phyloP scores from a whole-genome alignment of 1,140 invertebrate species.

The Belonocnema kinseyi region DNA sequence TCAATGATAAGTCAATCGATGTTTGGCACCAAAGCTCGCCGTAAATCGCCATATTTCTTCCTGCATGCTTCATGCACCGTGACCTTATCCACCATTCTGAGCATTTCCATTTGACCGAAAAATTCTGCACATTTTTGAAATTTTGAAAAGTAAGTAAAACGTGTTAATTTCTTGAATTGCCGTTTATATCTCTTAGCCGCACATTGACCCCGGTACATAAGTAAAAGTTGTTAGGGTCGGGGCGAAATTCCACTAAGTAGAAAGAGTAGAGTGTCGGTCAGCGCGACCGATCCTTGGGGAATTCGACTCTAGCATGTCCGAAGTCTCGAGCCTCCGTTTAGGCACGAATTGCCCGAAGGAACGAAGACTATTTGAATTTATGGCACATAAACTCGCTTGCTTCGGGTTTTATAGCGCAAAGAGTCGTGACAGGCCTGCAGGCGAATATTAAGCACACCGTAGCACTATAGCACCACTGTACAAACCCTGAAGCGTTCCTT shows the following conservation, averaged over 20 bases:
- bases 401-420: slow-evolving; percentile 64
- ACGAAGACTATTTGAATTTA: slow-evolving; percentile 68
- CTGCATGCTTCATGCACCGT: no score
- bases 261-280: slow-evolving; percentile 5
- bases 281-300: slow-evolving; percentile 39
- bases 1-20: no score
- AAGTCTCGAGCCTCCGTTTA: slow-evolving; percentile 45
- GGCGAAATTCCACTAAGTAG: slow-evolving; percentile 9
- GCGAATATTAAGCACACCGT: slow-evolving; percentile 41
- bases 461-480: neutral
- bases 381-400: slow-evolving; percentile 68
- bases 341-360: slow-evolving; percentile 52
- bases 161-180: neutral
- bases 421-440: slow-evolving; percentile 57
- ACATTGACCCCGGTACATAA: neutral
- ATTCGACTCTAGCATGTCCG: slow-evolving; percentile 46
- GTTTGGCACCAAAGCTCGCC: no score
- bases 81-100: no score
- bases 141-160: neutral
- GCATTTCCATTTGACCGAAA: no score
- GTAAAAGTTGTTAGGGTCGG: neutral
- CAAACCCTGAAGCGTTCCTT: slow-evolving; percentile 44
- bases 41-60: no score
- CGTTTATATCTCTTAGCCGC: neutral
- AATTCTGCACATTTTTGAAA: no score